Evolutionary conservation across 2,113 vertebrate genomes (phyloP).

Genomic region (Cheilinus undulatus): DNA sequence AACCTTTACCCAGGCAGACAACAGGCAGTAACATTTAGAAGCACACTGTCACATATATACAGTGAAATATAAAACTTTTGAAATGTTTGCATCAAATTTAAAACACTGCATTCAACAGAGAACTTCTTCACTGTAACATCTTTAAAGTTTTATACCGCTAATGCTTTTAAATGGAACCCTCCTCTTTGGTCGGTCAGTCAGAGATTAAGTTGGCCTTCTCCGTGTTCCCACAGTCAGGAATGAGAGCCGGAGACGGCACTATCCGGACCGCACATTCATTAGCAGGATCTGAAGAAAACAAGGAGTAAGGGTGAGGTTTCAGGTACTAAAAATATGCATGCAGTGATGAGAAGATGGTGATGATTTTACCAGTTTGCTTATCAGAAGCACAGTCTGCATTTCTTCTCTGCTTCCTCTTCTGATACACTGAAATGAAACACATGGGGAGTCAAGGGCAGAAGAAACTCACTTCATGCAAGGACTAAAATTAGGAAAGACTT

Average conservation of each 20-base stretch:
- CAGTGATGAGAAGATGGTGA: too few species aligned
- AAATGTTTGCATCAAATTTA: constrained; percentile 16
- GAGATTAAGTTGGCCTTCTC: constrained; percentile 64
- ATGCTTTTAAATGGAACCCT: neutral
- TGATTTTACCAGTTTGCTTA: constrained; percentile 59
- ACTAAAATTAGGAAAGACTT: too few species aligned
- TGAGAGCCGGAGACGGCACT: constrained; percentile 14
- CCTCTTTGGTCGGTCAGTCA: constrained; percentile 27
- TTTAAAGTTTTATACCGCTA: neutral
- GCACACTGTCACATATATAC: constrained; percentile 6
- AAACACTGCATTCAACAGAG: constrained; percentile 26
- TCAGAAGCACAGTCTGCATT: neutral
- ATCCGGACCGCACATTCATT: constrained; percentile 6
- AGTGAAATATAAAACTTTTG: constrained; percentile 11
- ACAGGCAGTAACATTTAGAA: too few species aligned
- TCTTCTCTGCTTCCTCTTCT: constrained; percentile 39
- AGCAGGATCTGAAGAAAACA: constrained; percentile 28
- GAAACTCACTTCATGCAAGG: too few species aligned
- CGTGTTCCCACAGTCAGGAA: constrained; percentile 27
- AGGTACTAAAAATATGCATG: neutral
- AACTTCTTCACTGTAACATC: constrained; percentile 52
- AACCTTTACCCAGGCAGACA: too few species aligned
- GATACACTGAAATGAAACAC: constrained; percentile 59
- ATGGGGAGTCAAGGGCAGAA: constrained; percentile 15
- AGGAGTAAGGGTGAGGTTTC: neutral